phyloP scores from a whole-genome alignment of 1,140 invertebrate species.

The Andricus grossulariae region DNA sequence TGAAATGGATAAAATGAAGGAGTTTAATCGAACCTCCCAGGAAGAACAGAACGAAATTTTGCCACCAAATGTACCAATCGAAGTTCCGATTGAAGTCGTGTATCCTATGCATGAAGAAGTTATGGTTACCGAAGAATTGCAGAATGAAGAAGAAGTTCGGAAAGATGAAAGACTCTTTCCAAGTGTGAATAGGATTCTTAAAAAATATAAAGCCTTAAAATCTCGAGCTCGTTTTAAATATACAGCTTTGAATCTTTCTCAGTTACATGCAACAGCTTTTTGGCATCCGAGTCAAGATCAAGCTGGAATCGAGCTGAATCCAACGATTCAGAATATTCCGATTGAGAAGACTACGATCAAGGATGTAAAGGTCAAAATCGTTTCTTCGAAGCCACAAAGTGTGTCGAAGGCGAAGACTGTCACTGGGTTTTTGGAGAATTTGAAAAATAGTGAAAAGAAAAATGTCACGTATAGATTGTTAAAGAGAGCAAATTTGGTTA shows the following conservation, averaged over 20 bases:
- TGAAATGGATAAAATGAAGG: conserved; percentile 72
- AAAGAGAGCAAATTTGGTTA: conserved; percentile 79
- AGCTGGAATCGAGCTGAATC: not conserved
- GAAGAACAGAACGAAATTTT: conserved; percentile 5
- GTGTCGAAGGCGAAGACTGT: conserved; percentile 52
- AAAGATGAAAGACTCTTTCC: conserved; percentile 41
- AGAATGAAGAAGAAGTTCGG: not conserved
- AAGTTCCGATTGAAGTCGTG: conserved; percentile 32
- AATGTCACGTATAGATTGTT: conserved; percentile 75
- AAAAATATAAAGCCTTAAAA: conserved; percentile 57
- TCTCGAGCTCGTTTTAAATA: conserved; percentile 48
- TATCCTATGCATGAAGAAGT: conserved; percentile 47
- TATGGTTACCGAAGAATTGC: conserved; percentile 29
- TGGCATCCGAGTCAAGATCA: not conserved
- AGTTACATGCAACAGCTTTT: not conserved
- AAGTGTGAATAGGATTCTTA: conserved; percentile 54
- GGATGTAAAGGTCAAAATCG: conserved; percentile 63
- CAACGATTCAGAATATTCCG: too few species aligned
- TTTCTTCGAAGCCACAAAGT: conserved; percentile 53
- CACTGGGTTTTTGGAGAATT: conserved; percentile 66
- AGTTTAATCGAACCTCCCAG: conserved; percentile 44
- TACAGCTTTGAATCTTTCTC: conserved; percentile 39
- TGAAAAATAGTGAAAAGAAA: conserved; percentile 56
- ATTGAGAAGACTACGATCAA: conserved; percentile 55
- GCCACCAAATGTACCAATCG: not conserved